These are phyloP conservation scores for Pseudochirops corinnae DNA, from an alignment of 2,797 vertebrate genomes.

Conservation along the genomic window DNA sequence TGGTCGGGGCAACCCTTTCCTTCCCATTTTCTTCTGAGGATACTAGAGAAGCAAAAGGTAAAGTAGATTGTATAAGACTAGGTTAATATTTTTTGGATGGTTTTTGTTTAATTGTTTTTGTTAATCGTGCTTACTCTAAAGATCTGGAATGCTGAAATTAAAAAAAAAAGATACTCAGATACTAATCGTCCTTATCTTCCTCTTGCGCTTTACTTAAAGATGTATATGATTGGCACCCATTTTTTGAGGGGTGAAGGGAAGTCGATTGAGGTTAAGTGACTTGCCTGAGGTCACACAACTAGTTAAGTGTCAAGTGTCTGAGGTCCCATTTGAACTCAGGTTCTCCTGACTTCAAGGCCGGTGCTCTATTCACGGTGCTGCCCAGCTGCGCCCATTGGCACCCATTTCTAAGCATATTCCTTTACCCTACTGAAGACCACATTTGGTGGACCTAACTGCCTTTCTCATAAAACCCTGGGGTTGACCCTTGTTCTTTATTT, in stretches of 20 bases:
- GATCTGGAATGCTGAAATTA: not conserved
- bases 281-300: too few relatives aligned
- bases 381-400: not conserved
- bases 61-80: not conserved
- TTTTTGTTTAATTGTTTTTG: not conserved
- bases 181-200: not conserved
- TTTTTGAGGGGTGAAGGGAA: too few relatives aligned
- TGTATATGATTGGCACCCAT: not conserved
- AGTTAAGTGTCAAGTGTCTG: too few relatives aligned
- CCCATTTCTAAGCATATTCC: not conserved
- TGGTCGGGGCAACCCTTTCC: not conserved
- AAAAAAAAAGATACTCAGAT: not conserved
- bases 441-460: not conserved
- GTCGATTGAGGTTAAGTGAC: too few relatives aligned
- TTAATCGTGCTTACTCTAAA: not conserved
- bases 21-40: not conserved
- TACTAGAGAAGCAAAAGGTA: not conserved
- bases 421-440: not conserved
- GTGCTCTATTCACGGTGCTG: too few relatives aligned
- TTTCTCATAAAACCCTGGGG: not conserved
- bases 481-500: not conserved
- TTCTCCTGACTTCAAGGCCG: too few relatives aligned
- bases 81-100: not conserved
- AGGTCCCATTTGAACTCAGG: too few relatives aligned
- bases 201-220: not conserved